Evolutionary conservation across 2,888 invertebrate genomes (phyloP).

Genomic region (Meiosimyza platycephala): DNA sequence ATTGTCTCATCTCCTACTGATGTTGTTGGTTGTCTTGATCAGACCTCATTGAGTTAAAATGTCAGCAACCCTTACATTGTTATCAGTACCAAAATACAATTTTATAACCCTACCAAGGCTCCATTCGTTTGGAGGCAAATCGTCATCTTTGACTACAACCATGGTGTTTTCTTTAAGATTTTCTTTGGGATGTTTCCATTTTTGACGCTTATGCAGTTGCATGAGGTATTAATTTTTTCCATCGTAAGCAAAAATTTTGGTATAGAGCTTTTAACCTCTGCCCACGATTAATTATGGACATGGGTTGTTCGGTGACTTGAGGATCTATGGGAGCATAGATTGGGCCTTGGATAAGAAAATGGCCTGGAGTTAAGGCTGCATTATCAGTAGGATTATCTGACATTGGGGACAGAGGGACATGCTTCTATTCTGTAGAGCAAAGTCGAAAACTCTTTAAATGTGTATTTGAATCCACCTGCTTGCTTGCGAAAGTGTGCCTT

Average conservation of each 20-base stretch:
- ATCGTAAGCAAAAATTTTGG: not conserved
- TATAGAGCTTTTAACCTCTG: not conserved
- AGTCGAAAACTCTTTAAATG: too few species aligned
- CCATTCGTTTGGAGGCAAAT: constrained; percentile 16
- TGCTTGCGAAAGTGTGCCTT: too few species aligned
- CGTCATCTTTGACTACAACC: not conserved
- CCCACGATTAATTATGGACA: not conserved
- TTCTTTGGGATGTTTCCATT: not conserved
- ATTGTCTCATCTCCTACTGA: not conserved
- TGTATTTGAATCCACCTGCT: too few species aligned
- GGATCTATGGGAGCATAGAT: constrained; percentile 24
- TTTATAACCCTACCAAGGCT: constrained; percentile 6
- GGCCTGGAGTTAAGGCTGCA: constrained; percentile 22
- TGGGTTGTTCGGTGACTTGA: not conserved
- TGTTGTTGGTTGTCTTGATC: not conserved
- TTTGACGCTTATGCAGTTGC: not conserved
- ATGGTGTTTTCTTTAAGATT: not conserved
- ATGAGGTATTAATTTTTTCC: not conserved
- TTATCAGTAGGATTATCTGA: constrained; percentile 23
- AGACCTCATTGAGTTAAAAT: constrained; percentile 1
- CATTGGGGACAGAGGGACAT: constrained; percentile 18
- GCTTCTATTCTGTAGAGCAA: constrained; percentile 31
- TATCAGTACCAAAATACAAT: not conserved
- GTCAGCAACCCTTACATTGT: too few species aligned
- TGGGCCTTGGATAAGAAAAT: constrained; percentile 20